Conservation (phyloP, 2,113 vertebrate species). For the Malurus cyaneus region DNA sequence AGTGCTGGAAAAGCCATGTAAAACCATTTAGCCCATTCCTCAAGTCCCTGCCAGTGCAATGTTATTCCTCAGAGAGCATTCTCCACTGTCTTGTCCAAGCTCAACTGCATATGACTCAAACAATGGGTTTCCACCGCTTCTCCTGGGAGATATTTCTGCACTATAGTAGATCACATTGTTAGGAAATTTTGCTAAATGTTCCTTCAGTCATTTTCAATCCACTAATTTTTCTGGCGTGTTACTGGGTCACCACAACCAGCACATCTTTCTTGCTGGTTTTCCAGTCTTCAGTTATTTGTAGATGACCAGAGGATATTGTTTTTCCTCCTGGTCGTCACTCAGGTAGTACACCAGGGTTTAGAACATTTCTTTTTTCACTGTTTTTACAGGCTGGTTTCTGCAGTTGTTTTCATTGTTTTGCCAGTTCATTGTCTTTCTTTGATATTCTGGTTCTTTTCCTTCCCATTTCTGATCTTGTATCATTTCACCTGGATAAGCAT, state of each 20-base stretch:
- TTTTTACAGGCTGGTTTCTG: neutral
- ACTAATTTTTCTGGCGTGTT: neutral
- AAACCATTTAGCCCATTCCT: neutral
- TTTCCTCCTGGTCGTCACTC: neutral
- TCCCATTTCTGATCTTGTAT: neutral
- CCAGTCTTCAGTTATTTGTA: neutral
- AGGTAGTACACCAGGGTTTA: neutral
- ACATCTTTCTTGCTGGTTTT: neutral
- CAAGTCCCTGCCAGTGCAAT: neutral
- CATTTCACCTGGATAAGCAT: neutral
- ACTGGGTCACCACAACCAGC: neutral
- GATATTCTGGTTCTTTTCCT: neutral
- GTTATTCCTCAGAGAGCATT: neutral
- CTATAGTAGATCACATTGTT: neutral
- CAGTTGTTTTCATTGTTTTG: neutral
- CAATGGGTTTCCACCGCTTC: neutral
- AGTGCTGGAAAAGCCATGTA: neutral
- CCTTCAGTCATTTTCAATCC: neutral
- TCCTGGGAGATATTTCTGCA: neutral
- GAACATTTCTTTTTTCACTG: neutral
- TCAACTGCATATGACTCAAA: neutral
- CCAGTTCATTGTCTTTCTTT: neutral
- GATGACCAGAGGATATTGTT: neutral
- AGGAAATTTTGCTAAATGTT: neutral
- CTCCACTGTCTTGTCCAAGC: neutral